Conservation (phyloP, 2,113 vertebrate genomes). For the Brachypodius melanocephalos region DNA sequence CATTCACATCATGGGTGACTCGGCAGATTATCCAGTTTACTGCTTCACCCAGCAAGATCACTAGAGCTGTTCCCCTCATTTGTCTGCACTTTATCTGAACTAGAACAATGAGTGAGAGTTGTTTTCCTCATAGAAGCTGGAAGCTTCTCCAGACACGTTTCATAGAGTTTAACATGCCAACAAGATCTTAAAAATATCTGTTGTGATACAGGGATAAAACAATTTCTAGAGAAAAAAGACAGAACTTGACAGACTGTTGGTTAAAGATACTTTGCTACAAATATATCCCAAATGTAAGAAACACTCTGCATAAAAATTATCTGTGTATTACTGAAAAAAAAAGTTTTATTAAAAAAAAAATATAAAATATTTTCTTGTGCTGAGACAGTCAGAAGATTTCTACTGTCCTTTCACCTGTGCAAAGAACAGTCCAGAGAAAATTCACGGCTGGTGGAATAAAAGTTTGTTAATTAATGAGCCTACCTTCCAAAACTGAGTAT, state of each 20-base stretch:
- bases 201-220: not conserved
- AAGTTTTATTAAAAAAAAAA: not conserved
- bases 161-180: not conserved
- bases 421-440: not conserved
- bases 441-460: not conserved
- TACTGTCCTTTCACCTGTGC: not conserved
- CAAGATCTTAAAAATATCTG: not conserved
- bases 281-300: not conserved
- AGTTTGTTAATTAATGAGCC: not conserved
- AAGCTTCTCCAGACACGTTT: not conserved
- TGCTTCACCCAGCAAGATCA: not conserved
- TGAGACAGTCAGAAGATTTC: not conserved
- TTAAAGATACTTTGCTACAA: not conserved
- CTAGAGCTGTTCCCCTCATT: not conserved
- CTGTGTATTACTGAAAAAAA: not conserved
- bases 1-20: not conserved
- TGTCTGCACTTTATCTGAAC: not conserved
- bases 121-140: not conserved
- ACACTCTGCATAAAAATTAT: not conserved
- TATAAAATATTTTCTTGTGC: not conserved
- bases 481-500: not conserved
- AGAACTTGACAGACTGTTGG: not conserved
- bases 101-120: not conserved
- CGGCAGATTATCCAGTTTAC: not conserved
- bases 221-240: not conserved